These are phyloP conservation scores for Struthio camelus DNA, from an alignment of 2,113 vertebrate species.

Conservation along the genomic window DNA sequence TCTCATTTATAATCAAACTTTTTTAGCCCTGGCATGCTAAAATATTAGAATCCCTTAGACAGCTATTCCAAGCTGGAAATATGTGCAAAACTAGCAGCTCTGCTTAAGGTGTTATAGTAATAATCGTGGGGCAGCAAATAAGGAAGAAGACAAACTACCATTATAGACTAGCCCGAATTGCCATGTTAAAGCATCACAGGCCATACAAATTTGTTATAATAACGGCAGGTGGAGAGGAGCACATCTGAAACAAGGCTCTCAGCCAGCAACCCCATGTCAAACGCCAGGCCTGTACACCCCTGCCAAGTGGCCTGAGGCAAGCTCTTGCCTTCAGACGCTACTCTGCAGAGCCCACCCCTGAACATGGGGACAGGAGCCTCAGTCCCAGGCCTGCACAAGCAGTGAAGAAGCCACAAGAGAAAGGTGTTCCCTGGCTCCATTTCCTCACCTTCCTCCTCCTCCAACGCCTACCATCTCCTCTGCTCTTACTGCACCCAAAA, in stretches of 20 bases:
- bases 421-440: not conserved
- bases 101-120: not conserved
- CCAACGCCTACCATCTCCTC: not conserved
- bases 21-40: not conserved
- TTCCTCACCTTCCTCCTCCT: not conserved
- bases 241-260: not conserved
- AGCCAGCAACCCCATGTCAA: not conserved
- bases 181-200: not conserved
- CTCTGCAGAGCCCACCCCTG: not conserved
- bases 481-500: not conserved
- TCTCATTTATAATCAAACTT: not conserved
- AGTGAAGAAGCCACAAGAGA: not conserved
- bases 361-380: not conserved
- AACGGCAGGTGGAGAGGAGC: not conserved
- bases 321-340: not conserved
- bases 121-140: not conserved
- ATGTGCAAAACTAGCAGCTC: not conserved
- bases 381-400: not conserved
- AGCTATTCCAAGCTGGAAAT: not conserved
- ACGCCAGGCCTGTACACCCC: not conserved
- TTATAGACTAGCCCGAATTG: not conserved
- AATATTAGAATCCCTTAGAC: not conserved
- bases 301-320: rapidly evolving
- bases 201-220: not conserved
- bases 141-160: not conserved